Conservation (phyloP, 2,113 vertebrate species). For the Pluvianellus socialis region DNA sequence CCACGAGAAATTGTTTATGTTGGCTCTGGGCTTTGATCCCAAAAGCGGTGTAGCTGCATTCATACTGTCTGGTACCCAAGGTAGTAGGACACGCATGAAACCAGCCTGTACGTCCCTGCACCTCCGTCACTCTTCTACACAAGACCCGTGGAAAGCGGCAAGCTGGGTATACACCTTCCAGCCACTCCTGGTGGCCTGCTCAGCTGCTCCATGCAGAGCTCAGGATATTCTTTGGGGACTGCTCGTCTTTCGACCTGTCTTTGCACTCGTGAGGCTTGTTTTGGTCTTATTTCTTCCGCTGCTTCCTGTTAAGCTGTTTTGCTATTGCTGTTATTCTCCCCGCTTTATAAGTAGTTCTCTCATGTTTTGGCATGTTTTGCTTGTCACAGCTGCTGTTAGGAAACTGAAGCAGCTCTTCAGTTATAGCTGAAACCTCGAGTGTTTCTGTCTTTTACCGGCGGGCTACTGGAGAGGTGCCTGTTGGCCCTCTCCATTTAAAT, state of each 20-base stretch:
- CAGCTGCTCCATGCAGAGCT: background rate
- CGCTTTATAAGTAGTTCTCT: background rate
- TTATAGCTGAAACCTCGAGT: background rate
- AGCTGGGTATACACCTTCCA: background rate
- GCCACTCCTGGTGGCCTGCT: background rate
- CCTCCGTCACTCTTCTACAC: background rate
- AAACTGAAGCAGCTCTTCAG: constrained; percentile 1
- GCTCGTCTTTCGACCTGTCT: background rate
- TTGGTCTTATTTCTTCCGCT: background rate
- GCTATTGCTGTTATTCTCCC: background rate
- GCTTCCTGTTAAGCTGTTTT: background rate
- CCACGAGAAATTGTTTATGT: accelerated
- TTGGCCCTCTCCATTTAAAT: background rate
- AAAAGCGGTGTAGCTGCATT: background rate
- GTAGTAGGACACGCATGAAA: background rate
- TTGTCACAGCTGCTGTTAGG: background rate
- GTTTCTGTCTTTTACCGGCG: background rate
- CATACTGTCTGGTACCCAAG: background rate
- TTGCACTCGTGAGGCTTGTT: background rate
- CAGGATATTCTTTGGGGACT: background rate
- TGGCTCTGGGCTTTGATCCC: background rate
- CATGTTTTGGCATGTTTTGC: background rate
- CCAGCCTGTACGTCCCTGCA: too few relatives aligned
- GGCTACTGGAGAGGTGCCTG: background rate
- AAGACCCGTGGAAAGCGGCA: background rate